Evolutionary conservation across 2,888 invertebrate species (phyloP), one percentile per base, ranked within the genome.

Genomic region (Macropis europaea): DNA sequence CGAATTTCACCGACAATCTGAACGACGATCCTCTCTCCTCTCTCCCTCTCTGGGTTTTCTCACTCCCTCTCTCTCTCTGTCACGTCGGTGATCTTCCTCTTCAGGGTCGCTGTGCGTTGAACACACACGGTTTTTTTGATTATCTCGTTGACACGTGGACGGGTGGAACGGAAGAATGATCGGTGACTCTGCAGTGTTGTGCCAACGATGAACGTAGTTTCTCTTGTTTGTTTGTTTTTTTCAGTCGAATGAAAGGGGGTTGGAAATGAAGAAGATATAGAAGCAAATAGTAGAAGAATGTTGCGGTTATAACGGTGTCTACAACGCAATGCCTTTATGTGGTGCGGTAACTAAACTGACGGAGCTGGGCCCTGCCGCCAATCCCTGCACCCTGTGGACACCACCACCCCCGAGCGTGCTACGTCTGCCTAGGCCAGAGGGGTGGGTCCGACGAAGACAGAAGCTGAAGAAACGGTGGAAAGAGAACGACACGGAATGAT

Each of bases 341-440:
- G 87, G 89, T 89, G 89, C 89, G 89, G 87, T 89, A 89, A 89
- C 89, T 89, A 89, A 89, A 89, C 89, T 89, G 89, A 88, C 84
- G 86, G 79, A 70, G 70, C 75, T 56, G 69, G 79, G 71, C 76
- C 68, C 77, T 72, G 76, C 68, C 81, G 82, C 81, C 78, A 81
- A 84, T 81, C 84, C 81, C 84, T 85, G 67, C 81, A 80, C 76
- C 82, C 79, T 76, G 71, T 43, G 69, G n/a, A 54, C 66, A 19
- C 57, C 63, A 52, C 73, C 71, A 26, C 73, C 82, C 13, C 60
- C 72, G 34, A 5, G 6, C 19, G 13, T 15, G 13, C 48, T 24
- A 40, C 26, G 22, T 47, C 22, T 24, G 28, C 15, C 40, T 43
- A 32, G 63, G n/a, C 11, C 2, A 3, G 17, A 47, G 43, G 43